Percentiles rank a stretch among this genome's conserved stretches.
Conservation (phyloP, 2,113 vertebrate genomes). For the Hemiprocne comata region DNA sequence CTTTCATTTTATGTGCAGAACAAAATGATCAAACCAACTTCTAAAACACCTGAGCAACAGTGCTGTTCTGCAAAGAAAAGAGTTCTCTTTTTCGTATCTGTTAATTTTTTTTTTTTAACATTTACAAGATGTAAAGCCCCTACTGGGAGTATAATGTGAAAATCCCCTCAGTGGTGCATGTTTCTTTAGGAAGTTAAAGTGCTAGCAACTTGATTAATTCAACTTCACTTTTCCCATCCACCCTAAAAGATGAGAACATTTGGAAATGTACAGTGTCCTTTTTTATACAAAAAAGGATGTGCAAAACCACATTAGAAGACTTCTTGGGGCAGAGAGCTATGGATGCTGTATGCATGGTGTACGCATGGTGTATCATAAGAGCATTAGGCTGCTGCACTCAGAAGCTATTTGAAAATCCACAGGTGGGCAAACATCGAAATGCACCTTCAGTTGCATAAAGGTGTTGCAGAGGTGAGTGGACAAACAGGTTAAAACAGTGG, state of each 20-base stretch:
- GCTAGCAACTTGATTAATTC: neutral
- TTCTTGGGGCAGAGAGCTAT: accelerated
- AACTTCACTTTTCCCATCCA: neutral
- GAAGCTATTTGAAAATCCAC: neutral
- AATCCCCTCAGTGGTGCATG: neutral
- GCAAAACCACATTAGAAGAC: neutral
- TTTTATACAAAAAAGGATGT: neutral
- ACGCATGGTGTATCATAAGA: neutral
- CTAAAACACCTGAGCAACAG: neutral
- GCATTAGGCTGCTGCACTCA: neutral
- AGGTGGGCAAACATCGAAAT: neutral
- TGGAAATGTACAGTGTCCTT: neutral
- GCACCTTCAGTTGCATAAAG: neutral
- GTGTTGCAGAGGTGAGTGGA: neutral
- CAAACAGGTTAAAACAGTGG: neutral
- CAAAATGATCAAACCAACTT: conserved; percentile 31
- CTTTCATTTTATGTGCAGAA: conserved; percentile 1
- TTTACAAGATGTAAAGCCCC: conserved; percentile 22
- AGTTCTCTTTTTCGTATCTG: neutral
- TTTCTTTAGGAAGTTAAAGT: conserved; percentile 22
- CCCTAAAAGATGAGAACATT: neutral
- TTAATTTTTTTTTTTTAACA: too few species aligned
- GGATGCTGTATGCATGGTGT: neutral
- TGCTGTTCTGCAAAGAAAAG: conserved; percentile 12
- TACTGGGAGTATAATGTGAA: neutral